Conservation (phyloP, 2,888 invertebrate genomes). For the Metalampra italica region DNA sequence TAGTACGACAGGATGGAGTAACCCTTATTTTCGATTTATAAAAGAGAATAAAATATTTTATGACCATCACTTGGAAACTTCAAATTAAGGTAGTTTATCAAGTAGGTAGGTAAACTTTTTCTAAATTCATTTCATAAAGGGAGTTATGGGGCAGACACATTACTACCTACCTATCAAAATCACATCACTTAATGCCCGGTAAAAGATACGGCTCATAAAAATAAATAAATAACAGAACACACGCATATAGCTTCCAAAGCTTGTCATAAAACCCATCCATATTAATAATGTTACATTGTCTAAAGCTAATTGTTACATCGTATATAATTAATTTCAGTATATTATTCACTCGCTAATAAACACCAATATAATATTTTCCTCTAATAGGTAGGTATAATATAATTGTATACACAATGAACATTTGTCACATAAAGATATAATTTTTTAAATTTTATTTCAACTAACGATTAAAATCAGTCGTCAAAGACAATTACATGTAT, state of each 20-base stretch:
- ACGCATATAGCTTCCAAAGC: not conserved
- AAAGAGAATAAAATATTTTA: not conserved
- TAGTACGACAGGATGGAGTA: too few species aligned
- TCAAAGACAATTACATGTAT: slow-evolving; percentile 49
- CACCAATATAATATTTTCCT: slow-evolving; percentile 40
- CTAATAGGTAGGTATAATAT: slow-evolving; percentile 30
- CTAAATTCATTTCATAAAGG: not conserved
- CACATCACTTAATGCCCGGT: too few species aligned
- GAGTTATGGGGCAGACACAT: not conserved
- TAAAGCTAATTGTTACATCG: slow-evolving; percentile 13
- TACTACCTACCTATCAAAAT: too few species aligned
- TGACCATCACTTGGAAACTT: too few species aligned
- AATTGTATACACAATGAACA: slow-evolving; percentile 54
- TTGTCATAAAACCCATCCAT: not conserved
- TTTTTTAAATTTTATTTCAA: slow-evolving; percentile 47
- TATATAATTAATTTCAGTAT: slow-evolving; percentile 20
- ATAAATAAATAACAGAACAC: not conserved
- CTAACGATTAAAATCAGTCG: slow-evolving; percentile 73
- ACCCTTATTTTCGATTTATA: not conserved
- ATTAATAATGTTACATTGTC: slow-evolving; percentile 1
- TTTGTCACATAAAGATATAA: slow-evolving; percentile 53
- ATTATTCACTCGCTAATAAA: slow-evolving; percentile 42
- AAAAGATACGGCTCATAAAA: too few species aligned
- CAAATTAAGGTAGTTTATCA: too few species aligned
- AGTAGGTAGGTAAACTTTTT: not conserved